phyloP scores from a whole-genome alignment of 2,113 vertebrate genomes.

The Dasyprocta punctata region DNA sequence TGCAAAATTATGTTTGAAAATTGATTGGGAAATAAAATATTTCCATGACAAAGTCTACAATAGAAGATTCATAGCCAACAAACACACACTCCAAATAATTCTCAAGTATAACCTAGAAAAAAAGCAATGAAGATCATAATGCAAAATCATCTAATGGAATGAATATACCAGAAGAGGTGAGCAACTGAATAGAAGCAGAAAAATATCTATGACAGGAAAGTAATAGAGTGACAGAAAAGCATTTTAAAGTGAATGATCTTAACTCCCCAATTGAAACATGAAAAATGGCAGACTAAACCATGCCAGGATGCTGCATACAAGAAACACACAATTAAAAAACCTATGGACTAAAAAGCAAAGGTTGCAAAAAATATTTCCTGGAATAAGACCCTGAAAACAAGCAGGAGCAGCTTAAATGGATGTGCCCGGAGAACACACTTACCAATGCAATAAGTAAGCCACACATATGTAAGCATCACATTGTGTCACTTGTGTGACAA shows the following conservation, averaged over 20 bases:
- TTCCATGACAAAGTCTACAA: not conserved
- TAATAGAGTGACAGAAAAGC: not conserved
- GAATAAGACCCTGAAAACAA: not conserved
- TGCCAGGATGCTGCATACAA: not conserved
- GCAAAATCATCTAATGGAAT: not conserved
- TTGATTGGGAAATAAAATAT: not conserved
- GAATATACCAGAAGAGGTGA: not conserved
- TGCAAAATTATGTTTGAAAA: not conserved
- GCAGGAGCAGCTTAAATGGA: not conserved
- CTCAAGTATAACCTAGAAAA: not conserved
- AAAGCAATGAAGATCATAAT: not conserved
- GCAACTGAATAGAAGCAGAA: not conserved
- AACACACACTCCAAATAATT: not conserved
- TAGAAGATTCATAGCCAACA: not conserved
- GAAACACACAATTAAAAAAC: not conserved
- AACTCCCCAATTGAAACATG: not conserved
- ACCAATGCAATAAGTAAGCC: too few species aligned
- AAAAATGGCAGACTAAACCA: not conserved
- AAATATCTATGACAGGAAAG: not conserved
- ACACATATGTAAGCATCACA: too few species aligned
- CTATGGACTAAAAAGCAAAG: not conserved
- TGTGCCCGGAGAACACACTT: too few species aligned
- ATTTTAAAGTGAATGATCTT: not conserved
- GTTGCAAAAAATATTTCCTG: not conserved
- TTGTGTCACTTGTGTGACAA: too few species aligned